phyloP scores from a whole-genome alignment of 2,113 vertebrate genomes.

The Brachypteracias leptosomus region DNA sequence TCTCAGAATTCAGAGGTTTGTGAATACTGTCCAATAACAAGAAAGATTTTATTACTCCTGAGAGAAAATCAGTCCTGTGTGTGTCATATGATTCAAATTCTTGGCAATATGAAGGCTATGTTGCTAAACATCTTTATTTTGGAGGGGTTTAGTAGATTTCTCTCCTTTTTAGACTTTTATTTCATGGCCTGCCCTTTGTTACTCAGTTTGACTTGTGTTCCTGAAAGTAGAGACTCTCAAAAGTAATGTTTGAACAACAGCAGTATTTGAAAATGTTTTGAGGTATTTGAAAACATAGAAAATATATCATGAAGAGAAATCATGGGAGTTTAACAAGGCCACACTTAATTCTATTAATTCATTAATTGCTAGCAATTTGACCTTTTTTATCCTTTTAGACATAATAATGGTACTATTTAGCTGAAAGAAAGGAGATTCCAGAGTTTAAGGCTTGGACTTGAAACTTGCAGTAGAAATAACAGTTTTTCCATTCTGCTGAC shows the following conservation, averaged over 20 bases:
- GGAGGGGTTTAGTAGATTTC: not conserved
- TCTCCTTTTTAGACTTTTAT: not conserved
- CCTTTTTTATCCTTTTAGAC: not conserved
- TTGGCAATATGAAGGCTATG: slow-evolving; percentile 15
- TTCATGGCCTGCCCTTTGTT: slow-evolving; percentile 6
- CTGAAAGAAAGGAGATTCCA: not conserved
- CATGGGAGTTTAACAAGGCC: not conserved
- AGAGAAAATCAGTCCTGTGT: not conserved
- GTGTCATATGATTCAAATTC: slow-evolving; percentile 38
- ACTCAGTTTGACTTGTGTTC: not conserved
- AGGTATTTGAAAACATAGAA: not conserved
- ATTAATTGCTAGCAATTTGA: not conserved
- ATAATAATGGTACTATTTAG: not conserved
- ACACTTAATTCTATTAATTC: not conserved
- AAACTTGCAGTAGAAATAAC: not conserved
- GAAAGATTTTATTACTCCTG: slow-evolving; percentile 23
- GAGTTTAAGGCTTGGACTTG: not conserved
- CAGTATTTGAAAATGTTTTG: not conserved
- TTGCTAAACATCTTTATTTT: slow-evolving; percentile 27
- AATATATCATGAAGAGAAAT: not conserved
- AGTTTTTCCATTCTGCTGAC: not conserved
- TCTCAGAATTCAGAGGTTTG: slow-evolving; percentile 25
- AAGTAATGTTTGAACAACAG: not conserved
- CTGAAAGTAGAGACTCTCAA: not conserved
- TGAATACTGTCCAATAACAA: not conserved